Evolutionary conservation across 2,888 invertebrate species (phyloP).

Genomic region (Tenthredo amoena): DNA sequence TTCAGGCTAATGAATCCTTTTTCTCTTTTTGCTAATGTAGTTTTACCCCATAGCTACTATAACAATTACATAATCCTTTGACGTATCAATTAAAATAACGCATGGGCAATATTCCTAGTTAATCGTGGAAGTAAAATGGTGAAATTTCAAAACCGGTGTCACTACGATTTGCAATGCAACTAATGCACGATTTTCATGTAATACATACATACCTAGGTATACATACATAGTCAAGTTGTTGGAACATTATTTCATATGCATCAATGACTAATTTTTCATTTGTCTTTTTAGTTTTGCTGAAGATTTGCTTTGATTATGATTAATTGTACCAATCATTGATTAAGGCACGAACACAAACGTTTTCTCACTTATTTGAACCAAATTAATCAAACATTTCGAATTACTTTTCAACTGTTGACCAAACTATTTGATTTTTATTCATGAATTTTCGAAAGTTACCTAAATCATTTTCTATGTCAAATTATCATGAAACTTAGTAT

Average conservation of each 20-base stretch:
- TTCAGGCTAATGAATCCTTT: not conserved
- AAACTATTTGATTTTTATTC: not conserved
- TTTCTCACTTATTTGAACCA: not conserved
- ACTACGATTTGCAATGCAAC: not conserved
- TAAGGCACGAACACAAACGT: not conserved
- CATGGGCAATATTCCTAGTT: slow-evolving; percentile 2
- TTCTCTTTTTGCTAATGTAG: not conserved
- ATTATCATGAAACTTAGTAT: not conserved
- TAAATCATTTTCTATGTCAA: not conserved
- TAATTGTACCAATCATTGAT: not conserved
- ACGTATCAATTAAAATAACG: slow-evolving; percentile 6
- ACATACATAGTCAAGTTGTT: not conserved
- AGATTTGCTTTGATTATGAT: not conserved
- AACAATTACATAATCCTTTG: not conserved
- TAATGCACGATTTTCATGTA: not conserved
- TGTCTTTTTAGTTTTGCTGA: not conserved
- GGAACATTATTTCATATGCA: not conserved
- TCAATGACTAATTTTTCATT: slow-evolving; percentile 3
- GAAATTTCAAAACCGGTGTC: not conserved
- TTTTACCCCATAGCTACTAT: not conserved
- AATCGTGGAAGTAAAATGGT: slow-evolving; percentile 2
- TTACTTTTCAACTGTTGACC: not conserved
- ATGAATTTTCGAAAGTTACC: not conserved
- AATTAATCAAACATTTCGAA: not conserved
- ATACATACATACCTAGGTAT: not conserved